phyloP scores from a whole-genome alignment of 2,797 vertebrate species.

The Podarcis lilfordi region DNA sequence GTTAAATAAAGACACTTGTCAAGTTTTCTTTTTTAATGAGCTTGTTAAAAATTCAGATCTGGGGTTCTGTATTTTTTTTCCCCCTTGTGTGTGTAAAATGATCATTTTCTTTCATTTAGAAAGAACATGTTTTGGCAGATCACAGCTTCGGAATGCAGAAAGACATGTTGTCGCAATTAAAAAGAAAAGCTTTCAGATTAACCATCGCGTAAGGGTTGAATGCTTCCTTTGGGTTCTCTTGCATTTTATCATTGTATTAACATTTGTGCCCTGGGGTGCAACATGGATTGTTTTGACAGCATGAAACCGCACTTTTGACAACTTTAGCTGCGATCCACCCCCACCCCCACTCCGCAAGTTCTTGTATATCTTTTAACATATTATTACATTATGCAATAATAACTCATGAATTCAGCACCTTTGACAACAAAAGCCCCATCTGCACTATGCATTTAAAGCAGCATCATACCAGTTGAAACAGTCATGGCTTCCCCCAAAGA shows the following conservation, averaged over 20 bases:
- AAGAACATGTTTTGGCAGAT: conserved; percentile 28
- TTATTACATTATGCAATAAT: background rate
- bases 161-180: conserved; percentile 16
- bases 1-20: conserved; percentile 15
- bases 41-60: conserved; percentile 34
- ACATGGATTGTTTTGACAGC: conserved; percentile 21
- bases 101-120: conserved; percentile 23
- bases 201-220: background rate
- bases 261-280: conserved; percentile 9
- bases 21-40: background rate
- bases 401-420: background rate
- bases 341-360: background rate
- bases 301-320: conserved; percentile 3
- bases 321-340: background rate
- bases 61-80: background rate
- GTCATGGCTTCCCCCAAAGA: no score
- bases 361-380: background rate
- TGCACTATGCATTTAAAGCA: no score
- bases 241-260: conserved; percentile 25
- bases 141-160: conserved; percentile 23
- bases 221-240: conserved; percentile 9
- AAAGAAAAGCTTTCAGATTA: conserved; percentile 20
- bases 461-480: no score
- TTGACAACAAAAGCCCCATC: background rate
- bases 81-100: background rate